Evolutionary conservation across 1,140 invertebrate species (phyloP).

Genomic region (Nomia melanderi): DNA sequence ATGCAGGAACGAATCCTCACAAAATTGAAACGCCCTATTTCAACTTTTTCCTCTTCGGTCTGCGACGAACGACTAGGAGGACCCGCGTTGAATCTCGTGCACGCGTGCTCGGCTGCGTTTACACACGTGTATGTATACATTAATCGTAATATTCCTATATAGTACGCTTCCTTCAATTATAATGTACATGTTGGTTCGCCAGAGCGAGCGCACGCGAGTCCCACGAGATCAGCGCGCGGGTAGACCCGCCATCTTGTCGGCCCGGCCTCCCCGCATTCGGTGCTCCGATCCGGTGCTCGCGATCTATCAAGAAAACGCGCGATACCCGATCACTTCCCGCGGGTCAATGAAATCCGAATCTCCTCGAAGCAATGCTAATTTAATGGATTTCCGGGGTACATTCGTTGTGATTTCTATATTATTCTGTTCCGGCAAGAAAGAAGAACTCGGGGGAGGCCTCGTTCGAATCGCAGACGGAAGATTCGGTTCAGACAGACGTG

Average conservation of each 20-base stretch:
- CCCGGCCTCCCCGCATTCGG: background rate
- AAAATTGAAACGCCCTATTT: background rate
- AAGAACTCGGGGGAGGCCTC: background rate
- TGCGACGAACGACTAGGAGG: background rate
- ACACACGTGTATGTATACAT: constrained; percentile 28
- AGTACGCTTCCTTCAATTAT: background rate
- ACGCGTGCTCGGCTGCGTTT: constrained; percentile 6
- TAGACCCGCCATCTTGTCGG: background rate
- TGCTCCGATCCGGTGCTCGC: too few species aligned
- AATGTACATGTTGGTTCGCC: constrained; percentile 27
- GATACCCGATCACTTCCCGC: too few species aligned
- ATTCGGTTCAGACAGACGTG: constrained; percentile 43
- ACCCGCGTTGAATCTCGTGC: background rate
- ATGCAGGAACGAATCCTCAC: constrained; percentile 45
- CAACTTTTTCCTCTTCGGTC: background rate
- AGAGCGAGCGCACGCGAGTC: constrained; percentile 12
- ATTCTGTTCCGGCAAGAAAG: too few species aligned
- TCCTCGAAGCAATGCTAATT: too few species aligned
- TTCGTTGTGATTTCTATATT: background rate
- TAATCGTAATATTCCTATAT: constrained; percentile 27
- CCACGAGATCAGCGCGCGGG: background rate
- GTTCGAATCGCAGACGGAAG: constrained; percentile 16
- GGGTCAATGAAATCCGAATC: too few species aligned
- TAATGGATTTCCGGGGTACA: background rate
- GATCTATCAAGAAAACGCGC: too few species aligned